Evolutionary conservation across 2,888 invertebrate genomes (phyloP).

Genomic region (Clepsis dumicolana): DNA sequence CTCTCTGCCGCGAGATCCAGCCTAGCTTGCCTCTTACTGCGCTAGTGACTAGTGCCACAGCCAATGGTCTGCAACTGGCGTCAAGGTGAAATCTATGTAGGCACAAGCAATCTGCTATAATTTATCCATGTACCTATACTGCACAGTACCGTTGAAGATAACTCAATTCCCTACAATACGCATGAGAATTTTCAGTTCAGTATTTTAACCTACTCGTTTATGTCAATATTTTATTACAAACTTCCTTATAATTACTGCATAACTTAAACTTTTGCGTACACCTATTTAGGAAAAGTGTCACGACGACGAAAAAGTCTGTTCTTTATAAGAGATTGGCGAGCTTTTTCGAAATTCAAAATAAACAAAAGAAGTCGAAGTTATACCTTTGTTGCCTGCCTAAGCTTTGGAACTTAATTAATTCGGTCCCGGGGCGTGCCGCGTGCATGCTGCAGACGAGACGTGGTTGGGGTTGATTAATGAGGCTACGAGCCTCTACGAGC

Average conservation of each 20-base stretch:
- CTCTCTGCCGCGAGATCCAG: conserved; percentile 80
- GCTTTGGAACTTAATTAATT: conserved; percentile 25
- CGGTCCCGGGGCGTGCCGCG: conserved; percentile 6
- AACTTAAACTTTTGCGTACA: not conserved
- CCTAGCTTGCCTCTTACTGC: conserved; percentile 81
- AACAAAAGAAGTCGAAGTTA: not conserved
- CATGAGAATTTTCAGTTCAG: not conserved
- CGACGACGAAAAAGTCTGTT: not conserved
- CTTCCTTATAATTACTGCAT: no score
- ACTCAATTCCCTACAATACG: not conserved
- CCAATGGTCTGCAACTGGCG: conserved; percentile 72
- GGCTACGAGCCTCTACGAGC: conserved; percentile 39
- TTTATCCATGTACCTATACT: conserved; percentile 41
- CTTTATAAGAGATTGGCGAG: not conserved
- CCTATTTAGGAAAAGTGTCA: not conserved
- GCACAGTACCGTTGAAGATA: conserved; percentile 3
- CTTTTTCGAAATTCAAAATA: not conserved
- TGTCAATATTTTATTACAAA: not conserved
- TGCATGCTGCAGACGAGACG: conserved; percentile 28
- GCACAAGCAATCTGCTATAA: conserved; percentile 55
- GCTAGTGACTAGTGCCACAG: conserved; percentile 62
- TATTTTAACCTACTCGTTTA: not conserved
- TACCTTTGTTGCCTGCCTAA: conserved; percentile 1
- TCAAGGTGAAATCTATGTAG: conserved; percentile 73
- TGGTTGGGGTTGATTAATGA: conserved; percentile 39